Conservation (phyloP, 2,113 vertebrate species). For the Nothocercus julius region DNA sequence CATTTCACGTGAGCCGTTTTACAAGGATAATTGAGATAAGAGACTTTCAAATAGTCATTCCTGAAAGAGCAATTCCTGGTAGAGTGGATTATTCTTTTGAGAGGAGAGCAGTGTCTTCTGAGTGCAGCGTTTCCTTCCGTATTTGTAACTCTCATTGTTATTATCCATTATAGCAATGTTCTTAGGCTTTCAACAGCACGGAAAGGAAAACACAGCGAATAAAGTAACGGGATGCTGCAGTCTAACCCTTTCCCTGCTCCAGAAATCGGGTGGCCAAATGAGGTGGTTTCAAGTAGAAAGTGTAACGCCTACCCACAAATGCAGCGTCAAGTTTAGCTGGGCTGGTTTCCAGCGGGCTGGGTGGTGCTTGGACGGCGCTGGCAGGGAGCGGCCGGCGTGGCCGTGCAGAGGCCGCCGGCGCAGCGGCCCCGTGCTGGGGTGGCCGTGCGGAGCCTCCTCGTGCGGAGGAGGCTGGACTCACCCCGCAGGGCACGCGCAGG, state of each 20-base stretch:
- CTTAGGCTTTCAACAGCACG: slow-evolving; percentile 35
- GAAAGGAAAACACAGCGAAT: slow-evolving; percentile 5
- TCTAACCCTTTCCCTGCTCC: slow-evolving; percentile 40
- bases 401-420: no score
- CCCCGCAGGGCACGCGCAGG: no score
- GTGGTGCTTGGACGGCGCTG: no score
- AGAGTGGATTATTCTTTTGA: neutral
- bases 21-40: slow-evolving; percentile 38
- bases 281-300: slow-evolving; percentile 43
- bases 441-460: no score
- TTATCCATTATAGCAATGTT: slow-evolving; percentile 58
- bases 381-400: no score
- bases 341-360: neutral
- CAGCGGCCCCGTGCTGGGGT: no score
- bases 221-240: slow-evolving; percentile 45
- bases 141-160: slow-evolving; percentile 64
- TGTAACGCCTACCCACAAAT: slow-evolving; percentile 51
- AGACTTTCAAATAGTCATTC: slow-evolving; percentile 30
- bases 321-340: slow-evolving; percentile 50
- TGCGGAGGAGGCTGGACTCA: no score
- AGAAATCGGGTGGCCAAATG: slow-evolving; percentile 67
- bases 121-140: slow-evolving; percentile 43
- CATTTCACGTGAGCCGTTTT: neutral
- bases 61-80: slow-evolving; percentile 61
- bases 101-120: slow-evolving; percentile 21